Evolutionary conservation across 2,113 vertebrate species (phyloP).

Genomic region (Rhea pennata): DNA sequence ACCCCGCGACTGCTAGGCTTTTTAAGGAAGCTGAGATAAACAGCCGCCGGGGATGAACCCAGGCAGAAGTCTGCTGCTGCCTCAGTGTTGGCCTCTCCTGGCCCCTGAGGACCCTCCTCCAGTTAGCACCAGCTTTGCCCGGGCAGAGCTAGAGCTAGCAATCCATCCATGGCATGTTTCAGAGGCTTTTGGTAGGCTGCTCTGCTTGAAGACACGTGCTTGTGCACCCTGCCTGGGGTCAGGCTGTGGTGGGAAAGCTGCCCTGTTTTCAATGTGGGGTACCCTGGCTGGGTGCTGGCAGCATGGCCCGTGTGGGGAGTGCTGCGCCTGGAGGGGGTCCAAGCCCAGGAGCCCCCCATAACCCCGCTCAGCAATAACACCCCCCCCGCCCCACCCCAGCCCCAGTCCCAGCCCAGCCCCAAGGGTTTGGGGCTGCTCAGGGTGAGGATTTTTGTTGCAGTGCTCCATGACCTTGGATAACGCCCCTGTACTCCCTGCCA

Average conservation of each 20-base stretch:
- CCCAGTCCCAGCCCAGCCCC: background rate
- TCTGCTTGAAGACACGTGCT: background rate
- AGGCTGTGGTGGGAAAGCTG: background rate
- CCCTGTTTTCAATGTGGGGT: background rate
- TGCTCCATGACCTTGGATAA: too few relatives aligned
- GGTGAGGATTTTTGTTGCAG: too few relatives aligned
- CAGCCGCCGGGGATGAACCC: background rate
- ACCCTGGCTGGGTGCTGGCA: too few relatives aligned
- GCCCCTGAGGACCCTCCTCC: background rate
- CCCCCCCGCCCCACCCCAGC: background rate
- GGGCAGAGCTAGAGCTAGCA: background rate
- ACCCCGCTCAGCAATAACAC: too few relatives aligned
- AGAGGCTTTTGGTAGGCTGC: background rate
- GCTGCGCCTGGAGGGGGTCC: too few relatives aligned
- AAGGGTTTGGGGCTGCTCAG: too few relatives aligned
- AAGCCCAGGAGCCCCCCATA: too few relatives aligned
- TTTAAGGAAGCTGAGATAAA: background rate
- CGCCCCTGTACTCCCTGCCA: too few relatives aligned
- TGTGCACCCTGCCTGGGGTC: background rate
- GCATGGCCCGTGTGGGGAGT: too few relatives aligned
- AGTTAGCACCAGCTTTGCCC: background rate
- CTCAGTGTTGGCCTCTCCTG: background rate
- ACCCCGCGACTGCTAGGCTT: background rate
- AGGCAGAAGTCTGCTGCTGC: background rate
- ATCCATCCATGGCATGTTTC: fast-evolving